Base-by-base conservation (phyloP, 92 coral and sea anemone genomes). In the Parazoanthus darwini region DNA sequence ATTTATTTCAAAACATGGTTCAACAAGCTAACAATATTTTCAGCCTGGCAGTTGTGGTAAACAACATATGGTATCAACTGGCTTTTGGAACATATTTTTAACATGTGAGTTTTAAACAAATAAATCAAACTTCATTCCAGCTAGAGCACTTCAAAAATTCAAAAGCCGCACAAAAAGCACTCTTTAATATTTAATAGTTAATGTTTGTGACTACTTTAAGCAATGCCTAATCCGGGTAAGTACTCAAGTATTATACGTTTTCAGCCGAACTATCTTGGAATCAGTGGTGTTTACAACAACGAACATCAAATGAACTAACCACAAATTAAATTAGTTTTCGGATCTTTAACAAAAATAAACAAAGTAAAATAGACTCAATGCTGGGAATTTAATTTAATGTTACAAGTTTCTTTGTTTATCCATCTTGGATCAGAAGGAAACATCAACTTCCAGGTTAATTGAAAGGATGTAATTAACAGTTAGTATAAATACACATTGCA, bases 401-500 rank as follows among this genome's bases (percentile, higher is more conserved):
- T 29, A 73, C 26, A 29, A 9, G 6, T 33, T 33, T 73, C 26
- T 77, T 44, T 43, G 58, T 77, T 75, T 23, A 7, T 77, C 48
- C 56, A 77, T n/a, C 81, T 77, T 77, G 36, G 50, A 26, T 8
- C 13, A 77, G 50, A 7, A 44, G 77, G 37, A 73, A 63, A 20
- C 70, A 63, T 14, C 0, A 22, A 63, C 70, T 63, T 63, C 59
- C 16, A 54, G 25, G 77, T 33, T 33, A 73, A 29, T 29, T 73
- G 43, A 46, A 35, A 56, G 23, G 50, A 81, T 59, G 33, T 36
- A 22, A 59, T 58, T 59, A 35, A 81, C n/a, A 36, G 83, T 15
- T 23, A 81, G 36, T 58, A 33, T 33, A n/a, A n/a, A n/a, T n/a
- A n/a, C n/a, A n/a, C n/a, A 63, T 59, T 81, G 74, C 74, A 81